Evolutionary conservation across 2,888 invertebrate species (phyloP).

Genomic region (Tachina lurida): DNA sequence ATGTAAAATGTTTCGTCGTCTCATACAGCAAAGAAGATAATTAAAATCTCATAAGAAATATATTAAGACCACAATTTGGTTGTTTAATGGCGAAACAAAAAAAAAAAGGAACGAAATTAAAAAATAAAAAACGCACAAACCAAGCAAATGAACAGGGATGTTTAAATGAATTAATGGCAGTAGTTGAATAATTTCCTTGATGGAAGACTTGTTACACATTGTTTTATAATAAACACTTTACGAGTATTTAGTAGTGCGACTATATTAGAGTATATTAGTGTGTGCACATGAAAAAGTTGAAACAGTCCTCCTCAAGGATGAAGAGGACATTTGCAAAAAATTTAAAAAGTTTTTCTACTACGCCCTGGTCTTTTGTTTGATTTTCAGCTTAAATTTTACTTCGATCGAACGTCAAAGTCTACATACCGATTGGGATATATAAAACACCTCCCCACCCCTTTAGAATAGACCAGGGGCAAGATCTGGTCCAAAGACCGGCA

Average conservation of each 20-base stretch:
- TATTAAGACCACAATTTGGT: slow-evolving; percentile 71
- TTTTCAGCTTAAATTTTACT: no score
- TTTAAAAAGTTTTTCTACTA: no score
- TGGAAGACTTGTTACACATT: slow-evolving; percentile 5
- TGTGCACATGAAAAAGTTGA: no score
- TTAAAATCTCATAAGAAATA: slow-evolving; percentile 73
- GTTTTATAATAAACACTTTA: slow-evolving; percentile 31
- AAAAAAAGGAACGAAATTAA: background rate
- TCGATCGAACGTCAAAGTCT: no score
- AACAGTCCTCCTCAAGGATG: no score
- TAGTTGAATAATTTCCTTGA: background rate
- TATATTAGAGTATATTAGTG: no score
- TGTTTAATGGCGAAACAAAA: slow-evolving; percentile 28
- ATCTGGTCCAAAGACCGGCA: no score
- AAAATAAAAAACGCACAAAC: background rate
- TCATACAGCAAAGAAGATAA: slow-evolving; percentile 59
- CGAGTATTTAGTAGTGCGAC: background rate
- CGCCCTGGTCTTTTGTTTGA: no score
- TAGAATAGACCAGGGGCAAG: no score
- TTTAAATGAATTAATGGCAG: slow-evolving; percentile 41
- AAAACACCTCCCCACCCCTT: no score
- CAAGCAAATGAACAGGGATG: slow-evolving; percentile 14
- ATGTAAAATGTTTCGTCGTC: slow-evolving; percentile 18
- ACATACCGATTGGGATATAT: no score
- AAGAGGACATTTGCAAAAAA: no score